A percentile compares a stretch with the other conserved stretches of the same genome.
These are phyloP conservation scores for Sialis lutaria DNA, from an alignment of 2,888 invertebrate species.

Conservation along the genomic window DNA sequence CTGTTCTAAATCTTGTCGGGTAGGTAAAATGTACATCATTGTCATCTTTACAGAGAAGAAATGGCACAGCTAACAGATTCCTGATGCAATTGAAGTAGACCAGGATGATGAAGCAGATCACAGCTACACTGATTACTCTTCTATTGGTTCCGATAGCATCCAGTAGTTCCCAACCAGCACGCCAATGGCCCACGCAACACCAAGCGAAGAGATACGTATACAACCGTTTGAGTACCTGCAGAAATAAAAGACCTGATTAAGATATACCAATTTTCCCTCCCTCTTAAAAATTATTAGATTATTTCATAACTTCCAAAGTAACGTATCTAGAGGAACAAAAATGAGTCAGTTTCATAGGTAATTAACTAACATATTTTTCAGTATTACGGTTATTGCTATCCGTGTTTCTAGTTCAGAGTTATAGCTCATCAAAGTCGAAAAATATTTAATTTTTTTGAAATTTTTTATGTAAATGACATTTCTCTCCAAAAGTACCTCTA, in stretches of 20 bases:
- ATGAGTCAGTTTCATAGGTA: too few species aligned
- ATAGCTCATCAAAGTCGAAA: too few species aligned
- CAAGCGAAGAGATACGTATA: slow-evolving; percentile 31
- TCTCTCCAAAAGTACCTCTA: too few species aligned
- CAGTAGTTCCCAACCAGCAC: slow-evolving; percentile 30
- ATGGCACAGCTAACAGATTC: slow-evolving; percentile 38
- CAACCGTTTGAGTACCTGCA: slow-evolving; percentile 16
- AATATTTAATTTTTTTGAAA: too few species aligned
- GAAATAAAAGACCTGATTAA: background rate
- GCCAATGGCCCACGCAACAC: slow-evolving; percentile 33
- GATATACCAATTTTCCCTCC: too few species aligned
- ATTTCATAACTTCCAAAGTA: too few species aligned
- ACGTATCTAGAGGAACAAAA: too few species aligned
- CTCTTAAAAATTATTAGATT: too few species aligned
- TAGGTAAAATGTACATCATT: slow-evolving; percentile 38
- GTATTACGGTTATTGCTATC: too few species aligned
- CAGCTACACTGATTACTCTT: background rate
- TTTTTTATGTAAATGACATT: too few species aligned
- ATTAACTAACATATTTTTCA: too few species aligned
- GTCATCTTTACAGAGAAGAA: slow-evolving; percentile 36
- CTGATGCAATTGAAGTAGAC: slow-evolving; percentile 11
- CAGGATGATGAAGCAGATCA: slow-evolving; percentile 6
- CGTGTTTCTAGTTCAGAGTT: too few species aligned
- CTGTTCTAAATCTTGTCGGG: slow-evolving; percentile 33
- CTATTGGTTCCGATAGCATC: slow-evolving; percentile 10